Evolutionary conservation across 2,888 invertebrate species (phyloP).

Genomic region (Tethea ocularis): DNA sequence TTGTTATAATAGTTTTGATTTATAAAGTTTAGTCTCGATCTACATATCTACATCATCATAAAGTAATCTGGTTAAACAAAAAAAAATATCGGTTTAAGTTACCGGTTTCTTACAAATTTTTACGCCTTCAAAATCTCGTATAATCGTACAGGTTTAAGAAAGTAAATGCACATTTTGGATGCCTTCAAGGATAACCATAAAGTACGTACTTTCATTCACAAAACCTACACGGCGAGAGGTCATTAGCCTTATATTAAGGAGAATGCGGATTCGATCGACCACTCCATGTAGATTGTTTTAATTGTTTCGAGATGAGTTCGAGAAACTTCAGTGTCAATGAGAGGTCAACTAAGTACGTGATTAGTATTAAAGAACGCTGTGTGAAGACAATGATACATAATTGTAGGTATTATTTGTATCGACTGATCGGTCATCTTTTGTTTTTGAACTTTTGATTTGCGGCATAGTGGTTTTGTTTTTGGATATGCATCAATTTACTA

Average conservation of each 20-base stretch:
- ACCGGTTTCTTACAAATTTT: background rate
- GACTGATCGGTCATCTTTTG: slow-evolving; percentile 8
- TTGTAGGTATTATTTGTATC: slow-evolving; percentile 11
- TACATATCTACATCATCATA: no score
- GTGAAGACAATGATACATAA: slow-evolving; percentile 14
- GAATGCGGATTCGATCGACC: slow-evolving; percentile 60
- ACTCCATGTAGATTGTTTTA: slow-evolving; percentile 65
- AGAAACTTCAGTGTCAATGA: slow-evolving; percentile 63
- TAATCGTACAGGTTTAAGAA: slow-evolving; percentile 4
- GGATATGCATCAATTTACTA: no score
- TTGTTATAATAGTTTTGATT: no score
- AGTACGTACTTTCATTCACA: slow-evolving; percentile 17
- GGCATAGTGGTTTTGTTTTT: background rate
- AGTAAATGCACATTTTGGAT: slow-evolving; percentile 5
- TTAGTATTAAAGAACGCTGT: slow-evolving; percentile 45
- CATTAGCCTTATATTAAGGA: slow-evolving; percentile 34
- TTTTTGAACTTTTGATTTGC: slow-evolving; percentile 9
- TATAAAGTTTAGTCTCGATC: no score
- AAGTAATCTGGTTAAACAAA: no score
- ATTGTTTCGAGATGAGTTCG: slow-evolving; percentile 59
- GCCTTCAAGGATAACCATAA: slow-evolving; percentile 7
- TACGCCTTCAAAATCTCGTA: slow-evolving; percentile 2
- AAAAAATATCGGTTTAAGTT: background rate
- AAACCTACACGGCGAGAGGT: slow-evolving; percentile 41
- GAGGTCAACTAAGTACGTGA: slow-evolving; percentile 59